phyloP scores from a whole-genome alignment of 2,113 vertebrate species.

The Ammospiza caudacuta region DNA sequence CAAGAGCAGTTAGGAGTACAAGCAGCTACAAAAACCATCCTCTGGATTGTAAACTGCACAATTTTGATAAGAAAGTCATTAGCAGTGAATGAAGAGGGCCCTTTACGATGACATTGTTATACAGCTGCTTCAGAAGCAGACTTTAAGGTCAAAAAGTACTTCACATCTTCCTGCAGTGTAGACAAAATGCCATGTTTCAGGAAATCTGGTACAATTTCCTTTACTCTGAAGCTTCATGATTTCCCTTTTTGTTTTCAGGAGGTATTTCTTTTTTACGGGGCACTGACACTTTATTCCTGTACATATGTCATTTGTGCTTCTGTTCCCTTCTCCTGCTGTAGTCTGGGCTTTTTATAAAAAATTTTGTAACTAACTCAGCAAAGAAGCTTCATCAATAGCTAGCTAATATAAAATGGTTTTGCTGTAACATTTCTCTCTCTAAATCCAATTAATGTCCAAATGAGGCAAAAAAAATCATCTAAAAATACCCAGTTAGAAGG shows the following conservation, averaged over 20 bases:
- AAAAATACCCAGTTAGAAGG: background rate
- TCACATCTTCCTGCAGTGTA: background rate
- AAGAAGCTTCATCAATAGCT: background rate
- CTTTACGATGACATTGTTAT: background rate
- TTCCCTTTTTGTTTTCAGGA: background rate
- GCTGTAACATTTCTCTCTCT: background rate
- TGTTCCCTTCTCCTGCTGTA: background rate
- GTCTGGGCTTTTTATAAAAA: background rate
- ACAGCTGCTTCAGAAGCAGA: background rate
- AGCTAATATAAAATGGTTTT: background rate
- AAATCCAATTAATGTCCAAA: background rate
- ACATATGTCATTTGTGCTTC: background rate
- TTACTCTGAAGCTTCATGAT: background rate
- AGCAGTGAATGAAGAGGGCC: background rate
- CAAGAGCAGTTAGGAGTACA: background rate
- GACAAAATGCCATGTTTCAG: constrained; percentile 21
- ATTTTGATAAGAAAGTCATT: constrained; percentile 46
- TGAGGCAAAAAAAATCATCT: background rate
- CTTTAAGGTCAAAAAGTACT: constrained; percentile 27
- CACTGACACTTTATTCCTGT: background rate
- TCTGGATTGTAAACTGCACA: constrained; percentile 20
- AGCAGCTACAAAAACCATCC: background rate
- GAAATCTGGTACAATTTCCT: constrained; percentile 18
- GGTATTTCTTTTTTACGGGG: background rate
- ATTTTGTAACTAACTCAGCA: background rate